Evolutionary conservation across 2,113 vertebrate species (phyloP).

Genomic region (Notothenia rossii): DNA sequence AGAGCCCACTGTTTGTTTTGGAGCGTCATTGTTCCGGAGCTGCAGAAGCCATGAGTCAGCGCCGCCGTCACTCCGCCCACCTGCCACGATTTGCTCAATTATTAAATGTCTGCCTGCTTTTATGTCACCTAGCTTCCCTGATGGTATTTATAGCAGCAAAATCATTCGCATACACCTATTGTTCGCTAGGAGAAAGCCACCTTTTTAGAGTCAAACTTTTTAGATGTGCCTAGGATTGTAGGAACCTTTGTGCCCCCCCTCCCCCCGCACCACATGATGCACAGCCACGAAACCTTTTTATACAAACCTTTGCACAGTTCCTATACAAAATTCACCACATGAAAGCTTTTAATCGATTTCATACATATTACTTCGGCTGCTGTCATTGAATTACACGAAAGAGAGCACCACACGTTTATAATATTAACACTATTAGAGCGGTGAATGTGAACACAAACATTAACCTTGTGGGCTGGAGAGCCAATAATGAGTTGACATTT

Average conservation of each 20-base stretch:
- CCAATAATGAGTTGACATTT: too few species aligned
- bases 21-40: constrained; percentile 73
- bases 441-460: too few species aligned
- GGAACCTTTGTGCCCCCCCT: background rate
- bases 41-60: constrained; percentile 80
- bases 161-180: constrained; percentile 22
- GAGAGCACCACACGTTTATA: too few species aligned
- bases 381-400: too few species aligned
- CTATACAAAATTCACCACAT: too few species aligned
- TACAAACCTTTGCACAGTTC: too few species aligned
- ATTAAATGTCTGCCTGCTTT: constrained; percentile 71
- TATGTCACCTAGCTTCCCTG: constrained; percentile 65
- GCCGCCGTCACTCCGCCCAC: constrained; percentile 63
- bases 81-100: constrained; percentile 73
- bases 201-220: constrained; percentile 17
- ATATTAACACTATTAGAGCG: too few species aligned
- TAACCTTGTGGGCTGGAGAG: too few species aligned
- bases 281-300: too few species aligned
- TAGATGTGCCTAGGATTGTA: background rate
- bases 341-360: too few species aligned
- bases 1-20: constrained; percentile 81
- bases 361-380: too few species aligned
- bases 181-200: constrained; percentile 28
- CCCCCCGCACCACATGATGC: too few species aligned
- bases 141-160: constrained; percentile 65